Evolutionary conservation across 2,888 invertebrate genomes (phyloP), one percentile per base, ranked within the genome.

Genomic region (Cenopis cana): DNA sequence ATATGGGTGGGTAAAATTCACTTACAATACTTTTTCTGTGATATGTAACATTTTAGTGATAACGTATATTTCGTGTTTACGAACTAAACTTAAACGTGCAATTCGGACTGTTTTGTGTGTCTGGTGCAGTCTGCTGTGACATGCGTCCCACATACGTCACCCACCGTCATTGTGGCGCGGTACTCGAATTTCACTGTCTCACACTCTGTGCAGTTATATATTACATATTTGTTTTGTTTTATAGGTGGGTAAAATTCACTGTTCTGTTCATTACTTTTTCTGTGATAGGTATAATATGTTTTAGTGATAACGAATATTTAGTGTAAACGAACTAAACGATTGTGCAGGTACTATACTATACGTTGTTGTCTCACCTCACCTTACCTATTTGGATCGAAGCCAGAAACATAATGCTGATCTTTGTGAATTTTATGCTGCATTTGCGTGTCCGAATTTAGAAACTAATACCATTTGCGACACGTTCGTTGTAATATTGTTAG

Each of bases 391-490:
- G 70, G 70, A 70, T 59, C 29, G 59, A 33, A 66, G 70, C 70
- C 70, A 70, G 46, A 60, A 17, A 38, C 18, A 54, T 20, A 70
- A 52, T 70, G 70, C 70, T 70, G 70, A 70, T 65, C 33, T 54
- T 6, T 54, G 38, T 59, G 46, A 60, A 54, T 36, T 54, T n/a
- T 14, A 29, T n/a, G 46, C 5, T 65, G 55, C 46, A 65, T 65
- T 46, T 9, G 55, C 59, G 52, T 54, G 68, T 18, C 52, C 29
- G 41, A 54, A 46, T 60, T 60, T 33, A 14, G 60, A 60, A 29
- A 14, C 17, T 14, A 36, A 38, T 38, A 8, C 17, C 11, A 29
- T 41, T 50, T 38, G 29, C 29, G 24, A 38, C n/a, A n/a, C 52
- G 20, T 20, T 14, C 3, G 2, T 38, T 18, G 12, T n/a, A 17